A percentile compares a stretch with the other conserved stretches of the same genome.
Conservation (phyloP, 53 echinoderm and acorn worm genomes). For the Luidia sarsii region DNA sequence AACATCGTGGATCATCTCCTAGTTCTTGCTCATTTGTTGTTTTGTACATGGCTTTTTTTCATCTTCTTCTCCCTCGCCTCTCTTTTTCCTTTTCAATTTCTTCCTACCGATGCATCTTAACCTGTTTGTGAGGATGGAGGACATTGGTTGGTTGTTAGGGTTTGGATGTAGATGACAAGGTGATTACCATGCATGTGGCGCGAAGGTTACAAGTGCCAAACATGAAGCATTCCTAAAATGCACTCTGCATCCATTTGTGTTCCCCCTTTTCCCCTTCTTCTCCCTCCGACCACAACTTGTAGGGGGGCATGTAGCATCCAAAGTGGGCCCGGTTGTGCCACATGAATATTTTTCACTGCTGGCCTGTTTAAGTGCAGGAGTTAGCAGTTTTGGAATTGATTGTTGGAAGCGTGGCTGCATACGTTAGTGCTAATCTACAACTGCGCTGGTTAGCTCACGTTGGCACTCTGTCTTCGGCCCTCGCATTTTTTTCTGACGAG, state of each 20-base stretch:
- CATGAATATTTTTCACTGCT: conserved; percentile 48
- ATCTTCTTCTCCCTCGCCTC: not conserved
- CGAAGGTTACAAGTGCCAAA: not conserved
- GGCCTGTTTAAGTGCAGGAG: conserved; percentile 8
- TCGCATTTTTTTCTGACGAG: conserved; percentile 38
- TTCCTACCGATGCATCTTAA: not conserved
- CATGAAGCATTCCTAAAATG: conserved; percentile 20
- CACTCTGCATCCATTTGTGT: conserved; percentile 47
- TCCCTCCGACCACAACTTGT: conserved; percentile 40
- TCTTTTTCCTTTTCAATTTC: not conserved
- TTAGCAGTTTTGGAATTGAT: conserved; percentile 23
- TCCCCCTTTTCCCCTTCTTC: too few relatives aligned
- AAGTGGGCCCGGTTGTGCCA: conserved; percentile 43
- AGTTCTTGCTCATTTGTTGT: conserved; percentile 35
- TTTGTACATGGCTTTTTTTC: not conserved
- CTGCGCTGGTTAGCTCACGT: conserved; percentile 37
- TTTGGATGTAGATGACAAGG: too few relatives aligned
- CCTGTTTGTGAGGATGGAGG: conserved; percentile 11
- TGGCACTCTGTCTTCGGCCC: not conserved
- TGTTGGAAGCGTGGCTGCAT: conserved; percentile 37
- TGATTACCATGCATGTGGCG: conserved; percentile 35
- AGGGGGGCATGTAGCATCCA: conserved; percentile 37
- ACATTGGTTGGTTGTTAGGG: too few relatives aligned
- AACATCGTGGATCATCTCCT: conserved; percentile 8
- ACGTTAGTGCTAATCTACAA: conserved; percentile 40